Evolutionary conservation across 2,113 vertebrate genomes (phyloP).

Genomic region (Rhabdornis inornatus): DNA sequence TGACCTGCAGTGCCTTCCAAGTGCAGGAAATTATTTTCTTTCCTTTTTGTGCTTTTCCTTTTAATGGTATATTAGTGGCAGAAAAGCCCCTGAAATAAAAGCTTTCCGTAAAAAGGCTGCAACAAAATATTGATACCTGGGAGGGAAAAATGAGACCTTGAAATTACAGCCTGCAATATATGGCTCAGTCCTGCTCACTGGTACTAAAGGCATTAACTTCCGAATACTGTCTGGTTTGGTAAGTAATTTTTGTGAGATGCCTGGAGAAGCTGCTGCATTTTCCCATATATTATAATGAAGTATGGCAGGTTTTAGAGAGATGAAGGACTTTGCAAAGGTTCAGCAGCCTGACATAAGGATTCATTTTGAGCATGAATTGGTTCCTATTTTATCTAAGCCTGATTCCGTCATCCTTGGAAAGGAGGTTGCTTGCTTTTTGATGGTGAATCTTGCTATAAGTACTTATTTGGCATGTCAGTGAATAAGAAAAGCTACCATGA

Average conservation of each 20-base stretch:
- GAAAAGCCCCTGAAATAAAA: neutral
- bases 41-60: neutral
- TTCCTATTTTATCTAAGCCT: constrained; percentile 57
- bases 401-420: constrained; percentile 52
- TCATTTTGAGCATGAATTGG: constrained; percentile 33
- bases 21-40: neutral
- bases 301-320: constrained; percentile 25
- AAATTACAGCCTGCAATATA: neutral
- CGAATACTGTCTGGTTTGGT: constrained; percentile 15
- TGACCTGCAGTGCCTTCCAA: neutral
- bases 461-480: constrained; percentile 38
- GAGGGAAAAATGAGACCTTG: constrained; percentile 14
- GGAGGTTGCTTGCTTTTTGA: constrained; percentile 47
- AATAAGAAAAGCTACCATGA: constrained; percentile 25
- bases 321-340: constrained; percentile 58
- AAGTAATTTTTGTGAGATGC: constrained; percentile 12
- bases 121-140: neutral
- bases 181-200: neutral
- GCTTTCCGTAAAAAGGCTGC: neutral
- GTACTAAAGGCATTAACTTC: constrained; percentile 30
- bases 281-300: neutral
- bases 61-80: neutral
- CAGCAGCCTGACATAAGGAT: constrained; percentile 24
- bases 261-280: constrained; percentile 8
- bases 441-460: constrained; percentile 38